Conservation (phyloP, 2,113 vertebrate species). For the Xiphias gladius region DNA sequence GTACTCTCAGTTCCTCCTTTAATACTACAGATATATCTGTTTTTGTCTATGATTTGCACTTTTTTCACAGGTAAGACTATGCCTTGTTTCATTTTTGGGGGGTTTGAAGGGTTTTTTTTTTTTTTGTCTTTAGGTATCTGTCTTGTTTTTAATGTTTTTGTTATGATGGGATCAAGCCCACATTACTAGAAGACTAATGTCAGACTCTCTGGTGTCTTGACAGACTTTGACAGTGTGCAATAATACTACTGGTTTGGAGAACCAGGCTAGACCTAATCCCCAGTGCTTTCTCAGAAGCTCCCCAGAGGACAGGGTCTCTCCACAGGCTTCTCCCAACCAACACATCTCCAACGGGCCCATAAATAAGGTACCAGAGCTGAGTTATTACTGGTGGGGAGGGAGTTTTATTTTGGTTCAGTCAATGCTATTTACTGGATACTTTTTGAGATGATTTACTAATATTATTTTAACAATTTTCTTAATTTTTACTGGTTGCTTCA, state of each 20-base stretch:
- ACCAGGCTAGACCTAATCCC: conserved; percentile 80
- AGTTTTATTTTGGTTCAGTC: background rate
- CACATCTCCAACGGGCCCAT: conserved; percentile 88
- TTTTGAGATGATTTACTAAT: background rate
- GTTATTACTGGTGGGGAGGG: background rate
- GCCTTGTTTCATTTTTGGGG: background rate
- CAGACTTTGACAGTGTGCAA: conserved; percentile 90
- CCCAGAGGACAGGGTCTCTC: conserved; percentile 79
- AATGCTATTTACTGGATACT: background rate
- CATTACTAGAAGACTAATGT: background rate
- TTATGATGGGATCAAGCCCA: background rate
- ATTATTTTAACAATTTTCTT: background rate
- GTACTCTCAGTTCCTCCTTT: background rate
- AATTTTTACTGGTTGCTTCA: background rate
- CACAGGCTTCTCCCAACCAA: conserved; percentile 77
- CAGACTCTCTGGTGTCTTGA: conserved; percentile 6
- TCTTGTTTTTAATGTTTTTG: background rate
- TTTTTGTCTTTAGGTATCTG: background rate
- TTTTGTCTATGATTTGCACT: background rate
- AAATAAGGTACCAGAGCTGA: conserved; percentile 85
- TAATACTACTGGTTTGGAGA: conserved; percentile 81
- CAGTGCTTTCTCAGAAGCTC: conserved; percentile 88
- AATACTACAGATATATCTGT: background rate
- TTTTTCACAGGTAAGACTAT: background rate
- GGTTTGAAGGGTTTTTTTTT: background rate